phyloP scores from a whole-genome alignment of 2,888 invertebrate genomes.

The Yponomeuta sedellus region DNA sequence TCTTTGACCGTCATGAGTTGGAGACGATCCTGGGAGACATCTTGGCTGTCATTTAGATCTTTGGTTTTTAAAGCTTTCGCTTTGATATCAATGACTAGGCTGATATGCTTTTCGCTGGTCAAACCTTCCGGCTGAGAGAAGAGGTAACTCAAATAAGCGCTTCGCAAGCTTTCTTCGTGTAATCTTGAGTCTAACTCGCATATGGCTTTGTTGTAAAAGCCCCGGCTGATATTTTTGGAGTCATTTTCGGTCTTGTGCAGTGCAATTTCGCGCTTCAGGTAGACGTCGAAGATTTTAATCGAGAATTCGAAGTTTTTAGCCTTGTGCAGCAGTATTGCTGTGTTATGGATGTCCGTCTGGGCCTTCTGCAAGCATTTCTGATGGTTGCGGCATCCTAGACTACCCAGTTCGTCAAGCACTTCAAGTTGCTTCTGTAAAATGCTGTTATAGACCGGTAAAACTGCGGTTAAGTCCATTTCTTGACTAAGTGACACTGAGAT shows the following conservation, averaged over 20 bases:
- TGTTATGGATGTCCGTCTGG: constrained; percentile 58
- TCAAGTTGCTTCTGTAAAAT: constrained; percentile 41
- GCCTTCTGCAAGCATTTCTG: constrained; percentile 49
- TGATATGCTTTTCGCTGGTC: constrained; percentile 51
- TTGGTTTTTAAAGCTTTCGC: constrained; percentile 43
- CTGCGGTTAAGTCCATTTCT: constrained; percentile 29
- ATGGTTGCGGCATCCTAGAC: constrained; percentile 41
- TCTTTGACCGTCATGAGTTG: constrained; percentile 44
- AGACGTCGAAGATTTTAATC: constrained; percentile 49
- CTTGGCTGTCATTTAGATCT: constrained; percentile 24
- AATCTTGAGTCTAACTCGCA: constrained; percentile 51
- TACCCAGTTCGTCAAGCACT: constrained; percentile 37
- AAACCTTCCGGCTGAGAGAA: constrained; percentile 41
- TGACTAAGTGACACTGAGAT: constrained; percentile 33
- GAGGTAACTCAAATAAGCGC: constrained; percentile 51
- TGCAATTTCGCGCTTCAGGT: constrained; percentile 44
- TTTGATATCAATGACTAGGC: constrained; percentile 59
- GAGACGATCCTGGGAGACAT: constrained; percentile 28
- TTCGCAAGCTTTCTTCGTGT: constrained; percentile 41
- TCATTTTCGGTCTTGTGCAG: constrained; percentile 31
- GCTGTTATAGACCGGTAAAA: constrained; percentile 30
- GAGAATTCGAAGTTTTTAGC: constrained; percentile 43
- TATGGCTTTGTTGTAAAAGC: constrained; percentile 60
- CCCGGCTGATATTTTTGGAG: constrained; percentile 49
- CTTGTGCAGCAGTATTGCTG: constrained; percentile 51